Base-by-base conservation (phyloP, 1,140 invertebrate genomes). In the Leptoteleia sp. region DNA sequence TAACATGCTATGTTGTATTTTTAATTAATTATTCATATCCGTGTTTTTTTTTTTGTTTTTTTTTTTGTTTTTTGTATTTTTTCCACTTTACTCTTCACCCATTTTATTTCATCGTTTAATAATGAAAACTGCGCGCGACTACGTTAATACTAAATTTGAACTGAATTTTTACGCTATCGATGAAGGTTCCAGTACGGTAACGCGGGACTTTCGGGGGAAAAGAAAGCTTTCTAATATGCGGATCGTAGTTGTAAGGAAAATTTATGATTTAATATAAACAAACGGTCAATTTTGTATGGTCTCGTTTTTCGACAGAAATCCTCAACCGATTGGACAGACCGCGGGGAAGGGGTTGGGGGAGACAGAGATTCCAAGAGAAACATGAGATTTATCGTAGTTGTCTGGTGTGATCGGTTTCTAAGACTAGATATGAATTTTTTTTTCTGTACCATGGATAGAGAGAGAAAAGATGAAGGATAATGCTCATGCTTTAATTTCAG, bases 91-190 rank as follows among this genome's bases (percentile, higher is more conserved):
- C 1, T 12, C 33, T 22, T 22, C 19, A 3, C 19, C 25, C 8
- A 11, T 37, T 22, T 12, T 12, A 42, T 57, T 31, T 47, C 1
- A 29, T 43, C 2, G 19, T 22, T 42, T 33, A 76, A 45, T 80
- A 65, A 75, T 61, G 50, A 75, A 48, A 57, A 62, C 55, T n/a
- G n/a, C 48, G 57, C 61, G 42, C 54, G 45, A 19, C 79, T 76
- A 79, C 65, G 50, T n/a, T 83, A 83, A 82, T 82, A 81, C 81
- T 82, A 79, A 79, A 71, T 76, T 81, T 82, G 68, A 82, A 82
- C 72, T 77, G 33, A 75, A 79, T 71, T 55, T 42, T 67, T 50
- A 76, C 72, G 42, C 62, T 70, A 70, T 72, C 78, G 62, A 75
- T 73, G 57, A 76, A 76, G 64, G 73, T 76, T 62, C 29, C 59